These are phyloP conservation scores for Hypsibius dujardini DNA, from an alignment of 1,140 invertebrate genomes.

Conservation along the genomic window DNA sequence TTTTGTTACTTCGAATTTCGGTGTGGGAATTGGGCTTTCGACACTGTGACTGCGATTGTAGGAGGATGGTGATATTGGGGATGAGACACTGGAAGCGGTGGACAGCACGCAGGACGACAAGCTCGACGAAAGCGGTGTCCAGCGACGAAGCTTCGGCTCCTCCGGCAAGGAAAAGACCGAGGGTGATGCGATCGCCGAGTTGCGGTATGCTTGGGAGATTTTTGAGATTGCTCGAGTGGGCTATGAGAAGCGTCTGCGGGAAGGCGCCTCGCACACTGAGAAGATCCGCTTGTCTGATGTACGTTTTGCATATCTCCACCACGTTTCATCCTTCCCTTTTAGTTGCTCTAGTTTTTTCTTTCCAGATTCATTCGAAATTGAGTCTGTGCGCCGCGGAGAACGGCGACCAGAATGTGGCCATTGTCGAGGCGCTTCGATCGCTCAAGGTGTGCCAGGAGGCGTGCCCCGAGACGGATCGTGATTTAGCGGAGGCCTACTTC, in stretches of 20 bases:
- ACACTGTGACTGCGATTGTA: background rate
- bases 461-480: background rate
- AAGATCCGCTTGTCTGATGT: conserved; percentile 6
- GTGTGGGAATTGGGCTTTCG: background rate
- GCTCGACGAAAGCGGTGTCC: background rate
- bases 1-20: background rate
- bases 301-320: background rate
- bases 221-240: conserved; percentile 13
- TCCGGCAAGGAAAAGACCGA: background rate
- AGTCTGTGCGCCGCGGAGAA: conserved; percentile 13
- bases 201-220: conserved; percentile 15
- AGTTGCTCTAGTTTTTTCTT: background rate
- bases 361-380: conserved; percentile 7
- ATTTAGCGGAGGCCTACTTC: conserved; percentile 11
- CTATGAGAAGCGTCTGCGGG: background rate
- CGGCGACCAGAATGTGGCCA: background rate
- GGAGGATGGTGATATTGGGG: background rate
- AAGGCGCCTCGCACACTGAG: background rate
- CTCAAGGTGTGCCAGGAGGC: conserved; percentile 6
- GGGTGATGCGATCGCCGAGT: background rate
- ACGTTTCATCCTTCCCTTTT: no score
- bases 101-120: conserved; percentile 1
- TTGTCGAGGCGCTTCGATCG: background rate
- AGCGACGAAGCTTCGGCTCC: background rate
- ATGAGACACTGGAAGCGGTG: background rate